A percentile compares a stretch with the other conserved stretches of the same genome.
These are phyloP conservation scores for Octodon degus DNA, from an alignment of 2,113 vertebrate genomes.

Conservation along the genomic window DNA sequence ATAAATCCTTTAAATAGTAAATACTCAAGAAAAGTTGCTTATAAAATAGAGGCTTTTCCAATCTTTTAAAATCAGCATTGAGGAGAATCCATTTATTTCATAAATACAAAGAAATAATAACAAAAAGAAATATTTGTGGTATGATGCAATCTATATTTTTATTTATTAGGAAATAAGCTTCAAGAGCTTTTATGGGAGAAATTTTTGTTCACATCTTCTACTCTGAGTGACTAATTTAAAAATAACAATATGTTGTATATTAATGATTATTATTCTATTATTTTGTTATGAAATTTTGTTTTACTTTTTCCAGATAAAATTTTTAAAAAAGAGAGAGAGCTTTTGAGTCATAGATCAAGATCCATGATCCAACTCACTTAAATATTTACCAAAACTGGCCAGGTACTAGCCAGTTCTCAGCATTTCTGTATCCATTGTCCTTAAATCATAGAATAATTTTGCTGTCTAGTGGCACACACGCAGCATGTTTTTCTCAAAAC, in stretches of 20 bases:
- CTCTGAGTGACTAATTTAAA: not conserved
- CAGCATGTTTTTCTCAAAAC: conserved; percentile 37
- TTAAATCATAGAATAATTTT: conserved; percentile 25
- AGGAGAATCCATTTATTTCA: conserved; percentile 16
- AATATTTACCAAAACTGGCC: not conserved
- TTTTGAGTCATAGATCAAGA: not conserved
- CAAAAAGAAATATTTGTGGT: conserved; percentile 7
- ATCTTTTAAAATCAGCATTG: not conserved
- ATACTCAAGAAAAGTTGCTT: not conserved
- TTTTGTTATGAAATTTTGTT: not conserved
- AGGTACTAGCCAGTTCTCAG: not conserved
- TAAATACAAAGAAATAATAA: not conserved
- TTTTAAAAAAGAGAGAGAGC: not conserved
- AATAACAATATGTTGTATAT: not conserved
- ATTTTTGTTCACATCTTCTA: not conserved
- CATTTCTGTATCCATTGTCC: not conserved
- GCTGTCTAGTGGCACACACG: not conserved
- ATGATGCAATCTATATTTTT: not conserved
- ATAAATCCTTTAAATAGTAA: not conserved
- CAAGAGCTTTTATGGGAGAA: not conserved
- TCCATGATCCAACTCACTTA: not conserved
- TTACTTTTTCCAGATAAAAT: not conserved
- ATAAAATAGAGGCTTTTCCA: not conserved
- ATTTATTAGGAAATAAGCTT: conserved; percentile 10
- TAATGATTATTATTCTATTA: not conserved